A percentile compares a stretch with the other conserved stretches of the same genome.
Evolutionary conservation across 2,797 vertebrate species (phyloP).

Genomic region (Luscinia megarhynchos): DNA sequence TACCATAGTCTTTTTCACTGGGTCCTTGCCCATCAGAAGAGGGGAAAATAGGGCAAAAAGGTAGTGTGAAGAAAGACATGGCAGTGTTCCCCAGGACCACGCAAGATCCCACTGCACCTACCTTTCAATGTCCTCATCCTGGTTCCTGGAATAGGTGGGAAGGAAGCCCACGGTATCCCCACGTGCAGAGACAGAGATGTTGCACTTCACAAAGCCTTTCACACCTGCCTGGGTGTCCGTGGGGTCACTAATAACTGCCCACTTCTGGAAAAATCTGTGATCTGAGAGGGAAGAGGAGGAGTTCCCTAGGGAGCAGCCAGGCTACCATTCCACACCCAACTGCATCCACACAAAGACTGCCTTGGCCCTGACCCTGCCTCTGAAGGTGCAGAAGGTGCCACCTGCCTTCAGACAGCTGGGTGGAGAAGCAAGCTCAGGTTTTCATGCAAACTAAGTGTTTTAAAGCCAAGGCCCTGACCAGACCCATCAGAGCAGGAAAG

Average conservation of each 20-base stretch:
- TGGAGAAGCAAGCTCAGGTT: neutral
- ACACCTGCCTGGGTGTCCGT: constrained; percentile 87
- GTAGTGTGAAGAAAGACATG: neutral
- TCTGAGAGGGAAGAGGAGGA: constrained; percentile 76
- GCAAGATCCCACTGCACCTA: constrained; percentile 53
- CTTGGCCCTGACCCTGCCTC: neutral
- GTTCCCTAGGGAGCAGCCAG: neutral
- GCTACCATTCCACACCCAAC: neutral
- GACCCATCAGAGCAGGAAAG: neutral
- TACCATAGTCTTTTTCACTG: neutral
- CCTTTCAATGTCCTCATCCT: constrained; percentile 89
- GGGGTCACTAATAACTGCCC: constrained; percentile 93
- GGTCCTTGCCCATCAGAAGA: neutral
- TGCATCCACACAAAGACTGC: rapidly evolving
- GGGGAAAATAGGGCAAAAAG: neutral
- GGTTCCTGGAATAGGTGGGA: constrained; percentile 67
- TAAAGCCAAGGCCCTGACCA: neutral
- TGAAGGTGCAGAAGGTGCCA: neutral
- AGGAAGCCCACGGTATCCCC: constrained; percentile 82
- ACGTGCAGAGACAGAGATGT: constrained; percentile 83
- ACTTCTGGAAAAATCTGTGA: constrained; percentile 93
- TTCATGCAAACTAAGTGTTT: neutral
- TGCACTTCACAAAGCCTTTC: constrained; percentile 94
- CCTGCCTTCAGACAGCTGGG: neutral
- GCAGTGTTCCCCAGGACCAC: neutral